These are phyloP conservation scores for Catharus bicknelli DNA, from an alignment of 2,113 vertebrate species.

Conservation along the genomic window DNA sequence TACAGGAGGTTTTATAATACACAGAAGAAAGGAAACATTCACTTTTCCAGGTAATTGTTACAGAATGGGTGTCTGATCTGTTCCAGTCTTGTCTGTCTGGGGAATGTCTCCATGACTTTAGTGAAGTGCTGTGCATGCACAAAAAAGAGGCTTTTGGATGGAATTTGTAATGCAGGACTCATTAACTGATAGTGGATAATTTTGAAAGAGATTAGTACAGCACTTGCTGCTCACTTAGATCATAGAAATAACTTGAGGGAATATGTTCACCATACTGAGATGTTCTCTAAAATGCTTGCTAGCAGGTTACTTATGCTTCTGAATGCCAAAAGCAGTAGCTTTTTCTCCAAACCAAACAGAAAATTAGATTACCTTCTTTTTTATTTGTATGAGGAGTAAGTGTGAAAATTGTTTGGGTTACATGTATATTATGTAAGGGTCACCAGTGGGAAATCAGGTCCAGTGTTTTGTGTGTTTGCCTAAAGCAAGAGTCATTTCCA, in stretches of 20 bases:
- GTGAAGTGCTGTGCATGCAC: not conserved
- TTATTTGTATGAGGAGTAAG: not conserved
- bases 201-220: not conserved
- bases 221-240: not conserved
- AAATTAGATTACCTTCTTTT: not conserved
- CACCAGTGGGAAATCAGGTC: not conserved
- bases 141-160: not conserved
- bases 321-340: not conserved
- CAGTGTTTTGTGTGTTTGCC: not conserved
- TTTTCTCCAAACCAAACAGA: not conserved
- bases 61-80: not conserved
- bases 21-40: constrained; percentile 7
- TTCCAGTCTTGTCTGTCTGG: not conserved
- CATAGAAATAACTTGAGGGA: not conserved
- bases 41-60: constrained; percentile 16
- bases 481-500: not conserved
- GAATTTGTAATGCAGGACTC: not conserved
- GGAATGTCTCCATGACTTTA: not conserved
- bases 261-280: not conserved
- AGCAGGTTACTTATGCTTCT: not conserved
- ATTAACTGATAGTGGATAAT: not conserved
- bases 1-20: not conserved
- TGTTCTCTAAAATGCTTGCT: not conserved
- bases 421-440: not conserved
- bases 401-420: not conserved